phyloP scores from a whole-genome alignment of 2,113 vertebrate species.

The Noctilio leporinus region DNA sequence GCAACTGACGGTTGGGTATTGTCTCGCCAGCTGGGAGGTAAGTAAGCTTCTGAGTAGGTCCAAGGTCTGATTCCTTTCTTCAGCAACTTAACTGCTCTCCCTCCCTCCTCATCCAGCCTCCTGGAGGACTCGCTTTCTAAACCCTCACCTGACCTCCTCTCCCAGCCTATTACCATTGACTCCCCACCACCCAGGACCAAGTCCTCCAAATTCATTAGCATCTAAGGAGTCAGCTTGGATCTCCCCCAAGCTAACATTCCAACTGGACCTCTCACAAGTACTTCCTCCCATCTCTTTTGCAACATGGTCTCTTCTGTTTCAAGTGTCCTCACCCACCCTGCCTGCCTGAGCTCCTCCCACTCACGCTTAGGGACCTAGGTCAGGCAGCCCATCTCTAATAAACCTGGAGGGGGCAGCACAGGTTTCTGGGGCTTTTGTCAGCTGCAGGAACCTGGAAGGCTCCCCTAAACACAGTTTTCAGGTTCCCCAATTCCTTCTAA shows the following conservation, averaged over 20 bases:
- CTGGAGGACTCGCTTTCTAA: not conserved
- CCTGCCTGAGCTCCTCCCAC: not conserved
- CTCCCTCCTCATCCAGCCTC: not conserved
- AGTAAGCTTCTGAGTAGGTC: not conserved
- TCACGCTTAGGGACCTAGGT: not conserved
- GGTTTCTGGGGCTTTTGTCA: not conserved
- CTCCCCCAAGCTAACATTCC: not conserved
- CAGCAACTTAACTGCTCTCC: not conserved
- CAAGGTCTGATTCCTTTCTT: not conserved
- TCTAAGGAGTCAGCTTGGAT: not conserved
- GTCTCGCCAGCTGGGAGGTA: not conserved
- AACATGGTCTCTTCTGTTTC: not conserved
- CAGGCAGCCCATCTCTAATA: not conserved
- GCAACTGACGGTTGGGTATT: too few relatives aligned
- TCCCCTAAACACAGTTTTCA: not conserved
- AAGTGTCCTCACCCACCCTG: not conserved
- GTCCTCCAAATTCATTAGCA: not conserved
- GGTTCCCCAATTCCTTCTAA: not conserved
- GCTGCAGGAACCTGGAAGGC: not conserved
- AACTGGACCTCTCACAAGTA: not conserved
- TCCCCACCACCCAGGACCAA: not conserved
- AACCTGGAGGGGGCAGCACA: too few relatives aligned
- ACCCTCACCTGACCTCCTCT: not conserved
- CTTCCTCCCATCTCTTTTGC: not conserved
- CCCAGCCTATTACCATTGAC: not conserved